Base-by-base conservation (phyloP, 2,797 vertebrate species). In the Gymnodraco acuticeps region DNA sequence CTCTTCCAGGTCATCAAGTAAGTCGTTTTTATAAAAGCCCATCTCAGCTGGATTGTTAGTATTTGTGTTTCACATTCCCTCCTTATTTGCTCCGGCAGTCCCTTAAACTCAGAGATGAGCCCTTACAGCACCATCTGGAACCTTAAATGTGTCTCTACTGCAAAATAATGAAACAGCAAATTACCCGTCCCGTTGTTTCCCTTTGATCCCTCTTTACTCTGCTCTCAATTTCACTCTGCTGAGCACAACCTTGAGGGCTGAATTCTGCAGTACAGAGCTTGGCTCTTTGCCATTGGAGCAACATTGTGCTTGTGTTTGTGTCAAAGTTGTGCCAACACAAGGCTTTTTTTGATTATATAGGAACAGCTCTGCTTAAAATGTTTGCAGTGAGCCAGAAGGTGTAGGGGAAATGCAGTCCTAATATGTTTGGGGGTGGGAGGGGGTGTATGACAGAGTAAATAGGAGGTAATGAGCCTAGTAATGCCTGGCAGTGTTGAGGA, bases 1-100 rank as follows among this genome's bases (percentile, higher is more conserved):
- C 95, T 99, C 73, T 99, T 99, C 93, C 97, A 97, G 88, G 98
- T 99, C 77, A 99, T 99, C 94, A 99, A 99, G 98, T 99, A 95
- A 97, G 98, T 97, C 53, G 0, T n/a, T 14, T 62, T 47, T 8
- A 64, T 73, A 13, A 55, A 53, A 55, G n/a, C 31, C 16, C 14
- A 17, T 66, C 33, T 38, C 41, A 16, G 9, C 55, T 5, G 11
- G 15, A 11, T 43, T 20, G 9, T 23, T 62, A 16, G 41, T 45
- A 16, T 68, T 48, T 69, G 46, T 45, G 7, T 66, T 47, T 66
- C 27, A 20, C 58, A 52, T 53, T 48, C 23, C 31, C 31, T 61
- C 38, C 7, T 38, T n/a, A 11, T 5, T 51, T 20, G 41, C 62
- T 60, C 15, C 54, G 7, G 46, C 61, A 61, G 41, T 52, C 15